A percentile compares a stretch with the other conserved stretches of the same genome.
These are phyloP conservation scores for Globia sparganii DNA, from an alignment of 2,888 invertebrate genomes.

Conservation along the genomic window DNA sequence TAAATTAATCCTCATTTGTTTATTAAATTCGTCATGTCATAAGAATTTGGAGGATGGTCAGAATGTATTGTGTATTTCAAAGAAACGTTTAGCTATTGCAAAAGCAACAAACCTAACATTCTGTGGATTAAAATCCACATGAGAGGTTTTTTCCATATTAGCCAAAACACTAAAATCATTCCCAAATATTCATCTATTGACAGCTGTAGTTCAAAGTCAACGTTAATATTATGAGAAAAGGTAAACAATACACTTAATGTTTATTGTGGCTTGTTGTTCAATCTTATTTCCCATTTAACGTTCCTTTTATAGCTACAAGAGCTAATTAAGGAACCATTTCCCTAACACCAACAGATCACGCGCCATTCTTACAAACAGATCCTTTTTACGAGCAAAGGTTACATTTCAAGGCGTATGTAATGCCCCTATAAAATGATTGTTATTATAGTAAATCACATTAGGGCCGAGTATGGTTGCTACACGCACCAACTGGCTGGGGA, in stretches of 20 bases:
- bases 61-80: background rate
- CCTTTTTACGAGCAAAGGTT: constrained; percentile 64
- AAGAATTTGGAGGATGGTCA: background rate
- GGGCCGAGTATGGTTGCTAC: constrained; percentile 67
- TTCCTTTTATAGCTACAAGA: constrained; percentile 62
- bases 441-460: constrained; percentile 81
- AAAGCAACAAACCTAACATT: background rate
- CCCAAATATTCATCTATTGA: background rate
- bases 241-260: constrained; percentile 18
- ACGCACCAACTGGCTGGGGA: constrained; percentile 3
- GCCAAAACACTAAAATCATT: background rate
- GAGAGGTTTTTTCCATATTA: background rate
- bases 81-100: background rate
- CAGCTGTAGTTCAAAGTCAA: constrained; percentile 15
- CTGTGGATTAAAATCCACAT: background rate
- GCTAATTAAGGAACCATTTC: constrained; percentile 67
- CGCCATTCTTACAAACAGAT: constrained; percentile 59
- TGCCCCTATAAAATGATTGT: constrained; percentile 82
- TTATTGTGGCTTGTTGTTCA: constrained; percentile 53
- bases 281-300: constrained; percentile 47
- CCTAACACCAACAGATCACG: constrained; percentile 60
- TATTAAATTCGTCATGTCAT: constrained; percentile 21
- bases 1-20: constrained; percentile 30
- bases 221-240: constrained; percentile 1
- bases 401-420: constrained; percentile 74